Percentiles rank a stretch among this genome's conserved stretches.
These are phyloP conservation scores for Stegana nigrithorax DNA, from an alignment of 2,888 invertebrate species.

Conservation along the genomic window DNA sequence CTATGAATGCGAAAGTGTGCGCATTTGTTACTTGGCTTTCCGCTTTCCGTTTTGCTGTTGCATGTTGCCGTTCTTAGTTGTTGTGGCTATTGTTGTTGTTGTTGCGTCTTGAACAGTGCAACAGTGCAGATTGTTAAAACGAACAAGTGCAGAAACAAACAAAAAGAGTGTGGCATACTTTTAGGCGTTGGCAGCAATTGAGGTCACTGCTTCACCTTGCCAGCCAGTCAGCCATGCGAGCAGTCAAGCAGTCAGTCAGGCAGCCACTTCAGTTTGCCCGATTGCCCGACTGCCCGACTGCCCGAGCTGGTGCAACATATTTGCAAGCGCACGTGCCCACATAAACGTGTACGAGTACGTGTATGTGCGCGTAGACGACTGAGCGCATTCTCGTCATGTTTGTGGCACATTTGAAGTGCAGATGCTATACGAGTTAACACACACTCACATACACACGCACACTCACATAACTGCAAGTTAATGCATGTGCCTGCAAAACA, in stretches of 20 bases:
- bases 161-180: conserved; percentile 8
- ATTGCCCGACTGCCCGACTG: too few relatives aligned
- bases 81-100: too few relatives aligned
- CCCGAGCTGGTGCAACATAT: neutral
- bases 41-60: neutral
- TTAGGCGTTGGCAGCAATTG: conserved; percentile 15
- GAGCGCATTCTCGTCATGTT: neutral
- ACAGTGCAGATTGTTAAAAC: conserved; percentile 4
- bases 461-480: neutral
- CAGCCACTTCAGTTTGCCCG: too few relatives aligned
- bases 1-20: conserved; percentile 9
- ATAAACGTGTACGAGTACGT: neutral
- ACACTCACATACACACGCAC: neutral
- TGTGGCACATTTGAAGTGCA: conserved; percentile 6
- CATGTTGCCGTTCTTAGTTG: neutral
- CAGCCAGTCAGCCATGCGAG: neutral
- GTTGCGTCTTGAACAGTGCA: too few relatives aligned
- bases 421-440: neutral
- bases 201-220: conserved; percentile 19
- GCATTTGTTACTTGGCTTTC: conserved; percentile 1
- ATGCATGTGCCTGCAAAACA: neutral
- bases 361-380: neutral
- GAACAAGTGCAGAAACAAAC: neutral
- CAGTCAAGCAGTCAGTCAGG: neutral
- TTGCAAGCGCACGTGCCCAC: neutral